Percentiles rank a stretch among this genome's conserved stretches.
Evolutionary conservation across 2,113 vertebrate genomes (phyloP).

Genomic region (Rynchops niger): DNA sequence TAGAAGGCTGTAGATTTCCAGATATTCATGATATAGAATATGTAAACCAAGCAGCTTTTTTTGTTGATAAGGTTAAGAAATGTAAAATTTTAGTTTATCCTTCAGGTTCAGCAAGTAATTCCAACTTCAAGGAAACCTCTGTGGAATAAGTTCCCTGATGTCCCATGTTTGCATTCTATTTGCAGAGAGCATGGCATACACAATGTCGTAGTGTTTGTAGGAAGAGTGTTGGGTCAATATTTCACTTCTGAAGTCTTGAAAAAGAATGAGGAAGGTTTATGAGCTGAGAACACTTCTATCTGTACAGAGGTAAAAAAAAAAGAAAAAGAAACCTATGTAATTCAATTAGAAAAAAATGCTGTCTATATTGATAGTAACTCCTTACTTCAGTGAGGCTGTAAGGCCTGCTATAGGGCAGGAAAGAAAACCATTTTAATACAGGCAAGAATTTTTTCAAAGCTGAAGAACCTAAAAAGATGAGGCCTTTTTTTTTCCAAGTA

Average conservation of each 20-base stretch:
- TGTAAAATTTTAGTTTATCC: not conserved
- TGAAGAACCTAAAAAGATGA: not conserved
- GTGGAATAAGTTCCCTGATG: not conserved
- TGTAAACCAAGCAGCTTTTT: not conserved
- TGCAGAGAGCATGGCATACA: not conserved
- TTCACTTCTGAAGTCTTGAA: not conserved
- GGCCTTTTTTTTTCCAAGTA: not conserved
- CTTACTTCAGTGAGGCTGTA: not conserved
- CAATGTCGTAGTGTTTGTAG: not conserved
- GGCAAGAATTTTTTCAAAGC: not conserved
- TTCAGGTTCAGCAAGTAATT: not conserved
- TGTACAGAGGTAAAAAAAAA: not conserved
- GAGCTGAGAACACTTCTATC: not conserved
- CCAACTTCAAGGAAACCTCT: not conserved
- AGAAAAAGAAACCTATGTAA: not conserved
- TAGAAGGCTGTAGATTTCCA: not conserved
- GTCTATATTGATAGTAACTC: not conserved
- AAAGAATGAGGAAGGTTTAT: not conserved
- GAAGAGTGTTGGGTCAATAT: not conserved
- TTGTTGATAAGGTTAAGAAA: not conserved
- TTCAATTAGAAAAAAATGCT: not conserved
- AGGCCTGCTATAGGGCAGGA: not conserved
- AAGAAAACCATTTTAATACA: not conserved
- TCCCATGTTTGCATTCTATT: not conserved
- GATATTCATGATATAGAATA: not conserved